A percentile compares a stretch with the other conserved stretches of the same genome.
Evolutionary conservation across 2,888 invertebrate species (phyloP).

Genomic region (Gari tellinella): DNA sequence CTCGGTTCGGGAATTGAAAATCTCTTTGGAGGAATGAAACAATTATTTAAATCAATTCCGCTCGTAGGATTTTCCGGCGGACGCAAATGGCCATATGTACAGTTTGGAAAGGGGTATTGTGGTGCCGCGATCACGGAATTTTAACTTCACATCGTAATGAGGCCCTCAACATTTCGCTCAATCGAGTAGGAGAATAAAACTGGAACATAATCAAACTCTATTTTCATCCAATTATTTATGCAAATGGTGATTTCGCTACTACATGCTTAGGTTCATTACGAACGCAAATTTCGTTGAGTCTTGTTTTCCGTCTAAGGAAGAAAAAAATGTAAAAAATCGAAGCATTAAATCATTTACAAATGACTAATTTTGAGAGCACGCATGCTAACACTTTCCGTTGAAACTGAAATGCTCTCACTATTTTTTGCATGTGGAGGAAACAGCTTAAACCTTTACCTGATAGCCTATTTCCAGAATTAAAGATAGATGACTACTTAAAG

Average conservation of each 20-base stretch:
- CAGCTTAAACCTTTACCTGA: too few relatives aligned
- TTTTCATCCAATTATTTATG: slow-evolving; percentile 71
- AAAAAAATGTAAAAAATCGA: too few relatives aligned
- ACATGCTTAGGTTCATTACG: slow-evolving; percentile 33
- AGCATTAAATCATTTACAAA: too few relatives aligned
- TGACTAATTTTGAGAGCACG: too few relatives aligned
- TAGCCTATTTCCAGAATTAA: too few relatives aligned
- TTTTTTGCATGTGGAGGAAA: too few relatives aligned
- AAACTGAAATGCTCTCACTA: too few relatives aligned
- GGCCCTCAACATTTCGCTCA: slow-evolving; percentile 14
- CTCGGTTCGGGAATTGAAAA: slow-evolving; percentile 52
- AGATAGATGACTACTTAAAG: too few relatives aligned
- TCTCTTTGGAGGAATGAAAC: slow-evolving; percentile 60
- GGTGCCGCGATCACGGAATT: slow-evolving; percentile 19
- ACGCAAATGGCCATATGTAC: slow-evolving; percentile 61
- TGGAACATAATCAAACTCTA: slow-evolving; percentile 63
- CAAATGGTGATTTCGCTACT: slow-evolving; percentile 57
- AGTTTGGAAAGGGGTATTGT: slow-evolving; percentile 2
- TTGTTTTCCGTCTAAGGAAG: too few relatives aligned
- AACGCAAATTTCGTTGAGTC: slow-evolving; percentile 25
- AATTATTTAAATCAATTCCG: slow-evolving; percentile 71
- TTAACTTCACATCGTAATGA: slow-evolving; percentile 26
- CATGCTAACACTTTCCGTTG: too few relatives aligned
- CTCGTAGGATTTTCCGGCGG: slow-evolving; percentile 53
- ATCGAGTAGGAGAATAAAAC: slow-evolving; percentile 40